Conservation (phyloP, 2,113 vertebrate genomes). For the Tauraco erythrolophus region DNA sequence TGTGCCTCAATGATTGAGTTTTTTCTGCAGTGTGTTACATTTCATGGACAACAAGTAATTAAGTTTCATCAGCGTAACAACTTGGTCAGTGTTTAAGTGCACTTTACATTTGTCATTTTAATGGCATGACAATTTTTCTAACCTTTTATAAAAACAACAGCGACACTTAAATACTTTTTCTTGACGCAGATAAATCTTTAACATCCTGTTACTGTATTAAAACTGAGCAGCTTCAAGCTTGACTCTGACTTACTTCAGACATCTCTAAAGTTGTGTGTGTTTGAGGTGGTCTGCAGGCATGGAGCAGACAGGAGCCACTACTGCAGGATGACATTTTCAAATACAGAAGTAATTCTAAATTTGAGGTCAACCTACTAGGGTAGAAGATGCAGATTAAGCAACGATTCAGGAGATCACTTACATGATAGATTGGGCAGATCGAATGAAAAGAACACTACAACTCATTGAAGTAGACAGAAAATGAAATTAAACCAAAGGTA, state of each 20-base stretch:
- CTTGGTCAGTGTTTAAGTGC: conserved; percentile 15
- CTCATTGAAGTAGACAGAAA: neutral
- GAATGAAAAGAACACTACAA: neutral
- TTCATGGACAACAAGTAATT: conserved; percentile 54
- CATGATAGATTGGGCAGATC: neutral
- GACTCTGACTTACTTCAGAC: neutral
- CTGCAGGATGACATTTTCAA: neutral
- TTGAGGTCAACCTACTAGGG: neutral
- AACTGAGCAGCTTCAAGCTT: neutral
- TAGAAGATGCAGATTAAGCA: neutral
- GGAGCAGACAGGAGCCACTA: neutral
- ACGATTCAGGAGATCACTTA: neutral
- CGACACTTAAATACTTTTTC: neutral
- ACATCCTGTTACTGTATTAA: neutral
- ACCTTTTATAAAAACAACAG: neutral
- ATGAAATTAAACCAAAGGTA: neutral
- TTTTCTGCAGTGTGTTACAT: neutral
- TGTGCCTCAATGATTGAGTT: neutral
- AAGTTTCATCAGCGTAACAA: neutral
- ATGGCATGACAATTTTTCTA: neutral
- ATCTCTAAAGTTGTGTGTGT: neutral
- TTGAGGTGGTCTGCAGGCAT: neutral
- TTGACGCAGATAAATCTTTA: neutral
- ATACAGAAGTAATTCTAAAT: neutral
- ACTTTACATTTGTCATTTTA: conserved; percentile 5